Evolutionary conservation across 2,797 vertebrate genomes (phyloP), one percentile per base, ranked within the genome.

Genomic region (Apogon hyalosoma): DNA sequence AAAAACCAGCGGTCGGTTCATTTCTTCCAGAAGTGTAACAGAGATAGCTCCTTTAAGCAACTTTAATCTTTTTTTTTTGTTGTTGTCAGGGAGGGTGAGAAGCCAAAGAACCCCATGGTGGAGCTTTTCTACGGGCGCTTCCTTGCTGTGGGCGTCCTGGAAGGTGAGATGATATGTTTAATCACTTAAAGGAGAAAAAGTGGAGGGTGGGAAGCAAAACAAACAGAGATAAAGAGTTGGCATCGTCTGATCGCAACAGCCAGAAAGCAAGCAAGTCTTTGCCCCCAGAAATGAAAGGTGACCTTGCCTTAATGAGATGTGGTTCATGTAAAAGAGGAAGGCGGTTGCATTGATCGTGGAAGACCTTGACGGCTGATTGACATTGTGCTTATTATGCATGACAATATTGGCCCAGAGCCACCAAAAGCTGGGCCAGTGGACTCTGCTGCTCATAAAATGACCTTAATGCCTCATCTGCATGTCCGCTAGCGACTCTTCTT

Each of bases 91-190:
- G 97, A 98, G 90, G 97, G 95, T 74, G 97, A 99, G 70, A 98
- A 97, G 92, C 96, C 97, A 88, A 98, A 99, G 95, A 99, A 99
- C 79, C 98, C 98, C 2, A 99, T 99, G 97, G 97, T 99, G 72
- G 97, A 99, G 72, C 90, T 99, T 72, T 99, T 99, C 80, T 99
- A 99, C 6, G 98, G 98, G 7, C 94, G 97, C 64, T 99, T 99
- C 87, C 92, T 98, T 80, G 98, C 97, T 42, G 95, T 98, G 74
- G 98, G 98, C 38, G 96, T 99, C 42, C 95, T 97, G 72, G 98
- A 99, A 97, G 98, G 98, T 99, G 87, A 67, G 87, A 58, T 36
- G 52, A 54, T 12, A 19, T 66, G 67, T 87, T 78, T 52, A 38
- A 73, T 84, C 77, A 63, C 36, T 31, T 39, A 50, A 58, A 70